These are phyloP conservation scores for Ectemnius cavifrons DNA, from an alignment of 2,888 invertebrate genomes.

Conservation along the genomic window DNA sequence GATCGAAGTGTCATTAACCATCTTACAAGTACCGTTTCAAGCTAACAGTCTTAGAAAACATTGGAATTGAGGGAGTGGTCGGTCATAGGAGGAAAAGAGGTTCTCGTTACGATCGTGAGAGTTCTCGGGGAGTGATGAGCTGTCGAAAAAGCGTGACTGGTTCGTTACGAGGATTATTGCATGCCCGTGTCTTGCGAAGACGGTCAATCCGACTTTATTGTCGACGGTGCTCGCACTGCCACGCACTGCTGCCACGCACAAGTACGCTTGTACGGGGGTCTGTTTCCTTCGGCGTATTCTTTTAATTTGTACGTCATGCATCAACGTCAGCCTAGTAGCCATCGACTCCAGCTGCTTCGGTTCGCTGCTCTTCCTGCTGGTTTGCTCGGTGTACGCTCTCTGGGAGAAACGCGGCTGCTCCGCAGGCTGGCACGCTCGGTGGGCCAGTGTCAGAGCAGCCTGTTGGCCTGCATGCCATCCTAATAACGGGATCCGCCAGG, in stretches of 20 bases:
- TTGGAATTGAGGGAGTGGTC: too few relatives aligned
- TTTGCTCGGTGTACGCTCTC: constrained; percentile 28
- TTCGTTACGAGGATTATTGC: constrained; percentile 37
- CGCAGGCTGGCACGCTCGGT: constrained; percentile 5
- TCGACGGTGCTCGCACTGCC: constrained; percentile 32
- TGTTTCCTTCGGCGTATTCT: constrained; percentile 39
- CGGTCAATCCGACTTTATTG: constrained; percentile 35
- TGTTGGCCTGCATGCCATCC: constrained; percentile 61
- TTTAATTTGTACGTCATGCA: constrained; percentile 63
- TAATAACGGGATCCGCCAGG: constrained; percentile 65
- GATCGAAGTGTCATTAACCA: too few relatives aligned
- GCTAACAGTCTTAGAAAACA: too few relatives aligned
- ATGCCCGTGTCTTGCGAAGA: constrained; percentile 13
- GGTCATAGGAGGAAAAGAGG: background rate
- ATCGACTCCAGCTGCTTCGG: constrained; percentile 51
- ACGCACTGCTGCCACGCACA: background rate
- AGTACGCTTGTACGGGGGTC: constrained; percentile 1
- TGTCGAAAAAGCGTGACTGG: constrained; percentile 39
- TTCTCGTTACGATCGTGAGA: constrained; percentile 11
- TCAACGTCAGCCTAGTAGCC: constrained; percentile 57
- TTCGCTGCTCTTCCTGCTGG: constrained; percentile 23
- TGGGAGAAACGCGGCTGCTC: constrained; percentile 8
- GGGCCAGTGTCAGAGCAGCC: constrained; percentile 41
- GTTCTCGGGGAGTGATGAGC: constrained; percentile 40
- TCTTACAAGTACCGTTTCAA: too few relatives aligned